Evolutionary conservation across 53 echinoderm and acorn worm species (phyloP).

Genomic region (Paracentrotus lividus): DNA sequence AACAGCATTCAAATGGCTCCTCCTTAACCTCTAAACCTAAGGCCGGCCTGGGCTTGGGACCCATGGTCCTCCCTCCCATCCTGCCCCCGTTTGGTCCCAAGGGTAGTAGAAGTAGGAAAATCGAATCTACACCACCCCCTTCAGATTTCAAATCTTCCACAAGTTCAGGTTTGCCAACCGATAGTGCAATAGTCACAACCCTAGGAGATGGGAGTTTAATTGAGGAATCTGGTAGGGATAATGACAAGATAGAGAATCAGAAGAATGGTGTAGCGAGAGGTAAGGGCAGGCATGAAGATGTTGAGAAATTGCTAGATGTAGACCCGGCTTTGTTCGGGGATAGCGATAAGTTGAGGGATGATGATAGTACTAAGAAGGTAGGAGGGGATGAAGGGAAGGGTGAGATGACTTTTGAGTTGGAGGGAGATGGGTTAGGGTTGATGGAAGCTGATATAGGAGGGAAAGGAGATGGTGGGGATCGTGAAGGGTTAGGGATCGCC

Average conservation of each 20-base stretch:
- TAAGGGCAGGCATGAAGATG: conserved; percentile 31
- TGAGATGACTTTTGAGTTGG: not conserved
- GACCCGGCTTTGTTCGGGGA: conserved; percentile 7
- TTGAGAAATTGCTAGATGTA: conserved; percentile 14
- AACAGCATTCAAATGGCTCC: conserved; percentile 8
- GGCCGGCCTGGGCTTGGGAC: conserved; percentile 67
- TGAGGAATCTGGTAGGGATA: not conserved
- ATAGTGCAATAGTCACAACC: not conserved
- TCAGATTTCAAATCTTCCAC: not conserved
- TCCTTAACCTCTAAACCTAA: conserved; percentile 58
- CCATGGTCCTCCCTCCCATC: conserved; percentile 79
- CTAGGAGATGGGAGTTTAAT: not conserved
- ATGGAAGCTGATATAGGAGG: not conserved
- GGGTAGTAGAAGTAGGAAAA: conserved; percentile 1
- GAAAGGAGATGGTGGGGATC: not conserved
- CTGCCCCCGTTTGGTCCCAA: conserved; percentile 53
- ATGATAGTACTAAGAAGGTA: conserved; percentile 9
- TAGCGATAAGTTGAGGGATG: conserved; percentile 6
- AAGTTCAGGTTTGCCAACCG: not conserved
- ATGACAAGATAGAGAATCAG: not conserved
- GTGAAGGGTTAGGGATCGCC: conserved; percentile 49
- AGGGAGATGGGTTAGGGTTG: not conserved
- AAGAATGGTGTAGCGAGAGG: conserved; percentile 1
- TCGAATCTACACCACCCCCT: not conserved
- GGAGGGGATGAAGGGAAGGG: not conserved